Evolutionary conservation across 2,113 vertebrate genomes (phyloP), one percentile per base, ranked within the genome.

Genomic region (Polyodon spathula): DNA sequence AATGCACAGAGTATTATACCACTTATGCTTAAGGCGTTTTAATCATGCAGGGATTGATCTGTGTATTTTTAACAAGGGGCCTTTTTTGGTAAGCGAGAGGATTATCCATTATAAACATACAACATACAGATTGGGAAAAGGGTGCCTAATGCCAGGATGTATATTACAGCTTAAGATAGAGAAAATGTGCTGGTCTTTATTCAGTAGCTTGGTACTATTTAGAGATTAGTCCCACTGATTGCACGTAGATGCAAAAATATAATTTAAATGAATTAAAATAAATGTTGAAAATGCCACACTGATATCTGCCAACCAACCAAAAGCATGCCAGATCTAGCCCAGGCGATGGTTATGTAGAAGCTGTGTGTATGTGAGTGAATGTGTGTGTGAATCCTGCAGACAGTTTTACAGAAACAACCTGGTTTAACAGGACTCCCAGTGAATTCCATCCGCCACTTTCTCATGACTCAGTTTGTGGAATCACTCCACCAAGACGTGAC

Each of bases 51-150:
- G 17, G 57, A 67, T 69, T 44, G 46, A 48, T 41, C 41, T 17
- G 60, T 46, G 53, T 61, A 40, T 64, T 65, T 58, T 40, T 55
- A 61, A 58, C 58, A 65, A 15, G 12, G 43, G 39, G 40, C 53
- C 66, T 59, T 71, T 27, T 63, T 53, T 59, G n/a, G 56, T 15
- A 61, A 58, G 69, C 44, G 48, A 38, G 11, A 3, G 54, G 63
- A 71, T 68, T 69, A 73, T 67, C 43, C 6, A 37, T 38, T 53
- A 50, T 54, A 65, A 62, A 68, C 60, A 68, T 54, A 59, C 39
- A 51, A 57, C 51, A 61, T 41, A 52, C 60, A 62, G 62, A 66
- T 46, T 63, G 44, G 37, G 37, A 53, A 46, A 48, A 40, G 16
- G 66, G 41, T 61, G 42, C 50, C 60, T 56, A 37, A 58, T 61